These are phyloP conservation scores for Nothocercus nigrocapillus DNA, from an alignment of 2,113 vertebrate genomes.

Conservation along the genomic window DNA sequence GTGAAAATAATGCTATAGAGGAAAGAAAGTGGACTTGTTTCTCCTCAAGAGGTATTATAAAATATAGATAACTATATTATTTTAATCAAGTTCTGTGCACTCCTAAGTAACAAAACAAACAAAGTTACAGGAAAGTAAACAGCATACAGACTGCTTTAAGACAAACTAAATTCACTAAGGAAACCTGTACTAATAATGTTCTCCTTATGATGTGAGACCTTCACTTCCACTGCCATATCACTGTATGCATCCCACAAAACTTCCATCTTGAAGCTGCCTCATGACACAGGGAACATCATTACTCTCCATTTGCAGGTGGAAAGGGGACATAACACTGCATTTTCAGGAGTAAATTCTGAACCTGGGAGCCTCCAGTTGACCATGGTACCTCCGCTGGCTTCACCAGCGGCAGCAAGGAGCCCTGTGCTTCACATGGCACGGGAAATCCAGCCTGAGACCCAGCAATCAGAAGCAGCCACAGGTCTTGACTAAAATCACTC, in stretches of 20 bases:
- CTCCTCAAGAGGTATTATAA: not conserved
- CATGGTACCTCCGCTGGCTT: not conserved
- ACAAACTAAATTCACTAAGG: not conserved
- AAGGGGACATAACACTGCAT: not conserved
- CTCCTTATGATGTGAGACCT: accelerated
- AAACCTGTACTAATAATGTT: not conserved
- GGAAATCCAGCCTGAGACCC: not conserved
- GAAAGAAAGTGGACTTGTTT: not conserved
- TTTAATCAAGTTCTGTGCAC: not conserved
- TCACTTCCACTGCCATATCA: not conserved
- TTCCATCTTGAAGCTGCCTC: not conserved
- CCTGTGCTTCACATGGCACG: accelerated
- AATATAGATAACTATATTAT: not conserved
- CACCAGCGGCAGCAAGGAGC: accelerated
- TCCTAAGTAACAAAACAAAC: not conserved
- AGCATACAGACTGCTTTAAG: not conserved
- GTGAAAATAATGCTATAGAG: not conserved
- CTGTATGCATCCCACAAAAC: not conserved
- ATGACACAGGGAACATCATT: not conserved
- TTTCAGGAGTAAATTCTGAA: not conserved
- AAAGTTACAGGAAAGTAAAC: not conserved
- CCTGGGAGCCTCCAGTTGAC: not conserved
- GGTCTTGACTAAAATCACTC: not conserved
- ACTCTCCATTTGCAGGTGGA: not conserved
- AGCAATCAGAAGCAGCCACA: not conserved